phyloP scores from a whole-genome alignment of 1,140 invertebrate species.

The Vollenhovia emeryi region DNA sequence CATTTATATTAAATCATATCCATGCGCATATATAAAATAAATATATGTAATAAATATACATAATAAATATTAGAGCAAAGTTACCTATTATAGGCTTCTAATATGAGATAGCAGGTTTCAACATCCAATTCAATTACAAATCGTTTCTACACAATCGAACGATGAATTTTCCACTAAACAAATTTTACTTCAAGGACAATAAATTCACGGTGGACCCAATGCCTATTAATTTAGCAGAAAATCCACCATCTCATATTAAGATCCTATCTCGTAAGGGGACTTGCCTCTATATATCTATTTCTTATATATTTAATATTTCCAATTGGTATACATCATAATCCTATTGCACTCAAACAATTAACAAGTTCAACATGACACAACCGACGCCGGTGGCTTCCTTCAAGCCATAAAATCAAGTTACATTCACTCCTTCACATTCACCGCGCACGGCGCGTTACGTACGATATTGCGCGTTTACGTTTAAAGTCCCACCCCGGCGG shows the following conservation, averaged over 20 bases:
- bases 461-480: constrained; percentile 36
- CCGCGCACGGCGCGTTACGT: background rate
- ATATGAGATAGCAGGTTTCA: too few relatives aligned
- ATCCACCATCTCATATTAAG: too few relatives aligned
- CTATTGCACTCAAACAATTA: background rate
- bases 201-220: too few relatives aligned
- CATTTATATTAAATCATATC: background rate
- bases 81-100: too few relatives aligned
- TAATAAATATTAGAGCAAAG: too few relatives aligned
- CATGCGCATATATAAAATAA: background rate
- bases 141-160: too few relatives aligned
- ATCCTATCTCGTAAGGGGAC: too few relatives aligned
- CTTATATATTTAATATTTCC: background rate
- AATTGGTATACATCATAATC: background rate
- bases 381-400: background rate
- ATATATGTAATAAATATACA: background rate
- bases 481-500: background rate
- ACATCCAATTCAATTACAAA: too few relatives aligned
- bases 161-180: too few relatives aligned
- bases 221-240: too few relatives aligned
- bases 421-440: constrained; percentile 32
- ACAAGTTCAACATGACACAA: background rate
- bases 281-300: too few relatives aligned
- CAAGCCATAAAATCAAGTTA: constrained; percentile 5
- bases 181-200: too few relatives aligned